Base-by-base conservation (phyloP, 2,888 invertebrate species). In the Pristionchus exspectatus region DNA sequence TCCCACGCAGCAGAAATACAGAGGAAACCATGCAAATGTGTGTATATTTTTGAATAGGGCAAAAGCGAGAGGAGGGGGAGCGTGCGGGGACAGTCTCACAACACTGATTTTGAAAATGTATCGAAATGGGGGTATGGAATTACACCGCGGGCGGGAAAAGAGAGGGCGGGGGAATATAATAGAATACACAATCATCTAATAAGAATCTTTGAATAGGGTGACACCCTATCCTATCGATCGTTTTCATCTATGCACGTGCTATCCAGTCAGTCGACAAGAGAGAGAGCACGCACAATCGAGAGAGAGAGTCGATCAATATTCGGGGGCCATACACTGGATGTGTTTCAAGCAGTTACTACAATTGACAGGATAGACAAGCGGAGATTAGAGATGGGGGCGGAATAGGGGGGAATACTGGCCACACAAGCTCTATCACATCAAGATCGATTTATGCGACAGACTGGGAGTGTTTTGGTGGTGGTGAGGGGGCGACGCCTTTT, bases 1-100 rank as follows among this genome's bases (percentile, higher is more conserved):
- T 81, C 81, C 81, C 81, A 81, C 81, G 81, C 81, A 81, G 81
- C 81, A 81, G 81, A 81, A 81, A 81, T 81, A 81, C 81, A 81
- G 38, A 81, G 81, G 50, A 54, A 81, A 81, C 81, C 81, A 81
- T 81, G 81, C 81, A 81, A 81, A 81, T 81, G 81, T 81, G 81
- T 81, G 77, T 77, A 77, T 77, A 77, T 50, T n/a, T 50, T 81
- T 50, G 81, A 18, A 14, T 24, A 24, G 74, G 24, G 24, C 74
- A 74, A 74, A 74, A 74, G 74, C 74, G 38, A 38, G 38, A 38
- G 10, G 21, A 44, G 16, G 74, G 16, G 50, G 81, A 2, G 21
- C 30, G 30, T 72, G 81, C 50, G 81, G 81, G 50, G 50, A 81
- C 38, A 50, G 27, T 81, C 27, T 81, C 81, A 81, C 81, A 81